phyloP scores from a whole-genome alignment of 1,140 invertebrate genomes.

The Pseudomyrmex cubaensis region DNA sequence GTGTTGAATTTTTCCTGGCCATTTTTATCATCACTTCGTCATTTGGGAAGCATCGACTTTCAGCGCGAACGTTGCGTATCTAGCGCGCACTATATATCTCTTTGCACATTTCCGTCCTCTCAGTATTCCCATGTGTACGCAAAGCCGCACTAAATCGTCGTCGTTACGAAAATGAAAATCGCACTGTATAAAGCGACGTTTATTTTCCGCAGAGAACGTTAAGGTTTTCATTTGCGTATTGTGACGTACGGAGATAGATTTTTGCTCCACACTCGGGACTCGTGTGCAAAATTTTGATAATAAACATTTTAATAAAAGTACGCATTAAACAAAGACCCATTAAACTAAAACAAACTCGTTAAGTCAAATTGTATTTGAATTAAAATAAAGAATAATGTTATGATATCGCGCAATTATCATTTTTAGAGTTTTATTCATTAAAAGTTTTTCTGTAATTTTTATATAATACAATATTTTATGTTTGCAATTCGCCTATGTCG shows the following conservation, averaged over 20 bases:
- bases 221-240: neutral
- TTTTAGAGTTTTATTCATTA: neutral
- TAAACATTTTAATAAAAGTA: neutral
- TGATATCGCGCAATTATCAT: constrained; percentile 8
- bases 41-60: too few species aligned
- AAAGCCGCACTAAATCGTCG: constrained; percentile 25
- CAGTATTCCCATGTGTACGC: constrained; percentile 14
- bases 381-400: neutral
- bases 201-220: constrained; percentile 1
- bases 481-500: too few species aligned
- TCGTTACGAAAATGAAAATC: constrained; percentile 25
- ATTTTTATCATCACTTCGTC: too few species aligned
- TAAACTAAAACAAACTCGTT: neutral
- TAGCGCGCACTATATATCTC: neutral
- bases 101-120: constrained; percentile 31
- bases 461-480: too few species aligned
- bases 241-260: neutral
- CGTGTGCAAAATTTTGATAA: neutral
- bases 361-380: neutral
- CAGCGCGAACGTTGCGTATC: neutral
- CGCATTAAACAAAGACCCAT: neutral
- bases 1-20: too few species aligned
- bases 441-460: neutral
- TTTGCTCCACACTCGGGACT: neutral
- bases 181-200: constrained; percentile 37